Conservation (phyloP, 2,888 invertebrate genomes). For the Globia sparganii region DNA sequence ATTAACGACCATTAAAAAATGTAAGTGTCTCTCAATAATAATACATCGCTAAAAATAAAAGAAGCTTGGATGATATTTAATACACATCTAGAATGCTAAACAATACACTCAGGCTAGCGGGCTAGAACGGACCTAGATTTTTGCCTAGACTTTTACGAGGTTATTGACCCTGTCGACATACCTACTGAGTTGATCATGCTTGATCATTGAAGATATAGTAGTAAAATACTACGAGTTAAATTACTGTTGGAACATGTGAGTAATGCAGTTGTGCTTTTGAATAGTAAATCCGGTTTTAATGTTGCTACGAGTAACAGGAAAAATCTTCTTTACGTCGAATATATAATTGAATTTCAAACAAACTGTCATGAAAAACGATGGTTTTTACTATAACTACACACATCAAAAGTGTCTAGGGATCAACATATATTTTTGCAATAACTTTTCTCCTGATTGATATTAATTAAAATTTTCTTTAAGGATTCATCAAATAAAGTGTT, state of each 20-base stretch:
- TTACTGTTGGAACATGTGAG: slow-evolving; percentile 27
- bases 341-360: background rate
- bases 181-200: slow-evolving; percentile 39
- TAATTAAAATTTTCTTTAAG: too few species aligned
- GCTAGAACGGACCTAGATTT: slow-evolving; percentile 58
- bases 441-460: too few species aligned
- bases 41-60: background rate
- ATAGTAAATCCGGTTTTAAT: slow-evolving; percentile 25
- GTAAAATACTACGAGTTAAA: slow-evolving; percentile 32
- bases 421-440: too few species aligned
- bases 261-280: slow-evolving; percentile 42
- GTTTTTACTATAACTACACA: background rate
- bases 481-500: too few species aligned
- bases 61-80: slow-evolving; percentile 11
- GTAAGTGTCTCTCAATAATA: background rate
- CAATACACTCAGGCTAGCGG: slow-evolving; percentile 45
- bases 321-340: background rate
- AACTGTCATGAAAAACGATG: background rate
- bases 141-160: slow-evolving; percentile 58
- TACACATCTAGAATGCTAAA: slow-evolving; percentile 44
- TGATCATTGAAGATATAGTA: slow-evolving; percentile 36
- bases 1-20: background rate
- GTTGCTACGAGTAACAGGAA: background rate
- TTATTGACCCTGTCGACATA: slow-evolving; percentile 53
- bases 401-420: too few species aligned